A percentile compares a stretch with the other conserved stretches of the same genome.
phyloP scores from a whole-genome alignment of 92 coral and sea anemone species.

The Nematostella vectensis region DNA sequence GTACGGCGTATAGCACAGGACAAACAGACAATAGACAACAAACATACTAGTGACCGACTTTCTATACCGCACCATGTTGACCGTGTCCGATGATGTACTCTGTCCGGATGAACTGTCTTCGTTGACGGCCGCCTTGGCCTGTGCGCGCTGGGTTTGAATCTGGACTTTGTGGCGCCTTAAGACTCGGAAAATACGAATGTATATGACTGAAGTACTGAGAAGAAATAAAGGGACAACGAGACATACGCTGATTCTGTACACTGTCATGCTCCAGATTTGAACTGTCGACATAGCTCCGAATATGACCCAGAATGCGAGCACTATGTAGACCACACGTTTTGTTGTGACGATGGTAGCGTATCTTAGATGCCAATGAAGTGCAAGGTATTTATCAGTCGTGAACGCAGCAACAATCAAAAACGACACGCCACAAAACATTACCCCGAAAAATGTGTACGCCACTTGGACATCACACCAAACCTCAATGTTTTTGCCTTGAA shows the following conservation, averaged over 20 bases:
- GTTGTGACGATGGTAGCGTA: conserved; percentile 28
- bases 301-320: conserved; percentile 28
- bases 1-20: conserved; percentile 40
- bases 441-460: conserved; percentile 31
- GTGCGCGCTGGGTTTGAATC: conserved; percentile 23
- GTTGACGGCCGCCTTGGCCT: conserved; percentile 1
- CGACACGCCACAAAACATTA: conserved; percentile 34
- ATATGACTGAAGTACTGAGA: conserved; percentile 26
- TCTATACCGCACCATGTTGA: conserved; percentile 28
- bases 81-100: background rate
- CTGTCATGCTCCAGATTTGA: conserved; percentile 40
- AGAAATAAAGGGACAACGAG: conserved; percentile 27
- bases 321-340: conserved; percentile 18
- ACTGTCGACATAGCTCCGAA: conserved; percentile 25
- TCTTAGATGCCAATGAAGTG: conserved; percentile 35
- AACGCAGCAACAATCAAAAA: conserved; percentile 37
- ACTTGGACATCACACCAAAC: conserved; percentile 20
- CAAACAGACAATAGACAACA: conserved; percentile 33
- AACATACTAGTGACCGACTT: conserved; percentile 46
- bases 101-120: background rate
- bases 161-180: conserved; percentile 22
- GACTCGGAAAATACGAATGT: conserved; percentile 29
- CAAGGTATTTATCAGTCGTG: conserved; percentile 34
- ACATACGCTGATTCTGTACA: conserved; percentile 28
- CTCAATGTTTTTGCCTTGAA: conserved; percentile 12